These are phyloP conservation scores for Drosophila ohnishii DNA, from an alignment of 1,140 invertebrate genomes.

Conservation along the genomic window DNA sequence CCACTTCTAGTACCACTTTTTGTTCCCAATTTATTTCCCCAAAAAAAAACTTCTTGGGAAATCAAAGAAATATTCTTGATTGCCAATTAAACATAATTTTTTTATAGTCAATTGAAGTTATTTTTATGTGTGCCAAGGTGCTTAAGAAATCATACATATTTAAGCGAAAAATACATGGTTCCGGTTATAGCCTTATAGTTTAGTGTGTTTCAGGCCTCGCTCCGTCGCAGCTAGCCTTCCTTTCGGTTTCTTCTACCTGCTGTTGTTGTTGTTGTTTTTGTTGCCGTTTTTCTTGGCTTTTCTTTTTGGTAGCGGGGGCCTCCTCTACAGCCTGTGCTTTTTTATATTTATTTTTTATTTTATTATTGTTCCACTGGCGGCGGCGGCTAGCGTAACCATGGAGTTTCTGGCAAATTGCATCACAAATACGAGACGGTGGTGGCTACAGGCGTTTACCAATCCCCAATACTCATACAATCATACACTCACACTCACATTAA, in stretches of 20 bases:
- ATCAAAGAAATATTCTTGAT: neutral
- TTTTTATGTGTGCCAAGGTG: conserved; percentile 2
- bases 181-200: conserved; percentile 1
- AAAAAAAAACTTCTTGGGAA: no score
- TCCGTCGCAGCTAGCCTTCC: conserved; percentile 19
- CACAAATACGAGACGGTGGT: conserved; percentile 38
- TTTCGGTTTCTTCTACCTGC: conserved; percentile 7
- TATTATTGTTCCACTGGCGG: conserved; percentile 18
- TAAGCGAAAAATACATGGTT: neutral
- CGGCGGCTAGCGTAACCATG: conserved; percentile 58
- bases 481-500: neutral
- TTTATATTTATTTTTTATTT: neutral
- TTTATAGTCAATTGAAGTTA: neutral
- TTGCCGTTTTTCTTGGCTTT: conserved; percentile 12
- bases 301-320: conserved; percentile 1
- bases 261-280: neutral
- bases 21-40: no score
- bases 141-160: conserved; percentile 12
- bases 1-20: no score
- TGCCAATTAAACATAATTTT: neutral
- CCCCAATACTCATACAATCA: conserved; percentile 4
- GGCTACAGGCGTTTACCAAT: conserved; percentile 58
- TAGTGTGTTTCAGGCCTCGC: conserved; percentile 15
- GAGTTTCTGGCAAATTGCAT: conserved; percentile 74
- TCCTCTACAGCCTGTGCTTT: conserved; percentile 4